Percentiles rank a stretch among this genome's conserved stretches.
phyloP scores from a whole-genome alignment of 2,113 vertebrate species.

The Mastomys coucha region DNA sequence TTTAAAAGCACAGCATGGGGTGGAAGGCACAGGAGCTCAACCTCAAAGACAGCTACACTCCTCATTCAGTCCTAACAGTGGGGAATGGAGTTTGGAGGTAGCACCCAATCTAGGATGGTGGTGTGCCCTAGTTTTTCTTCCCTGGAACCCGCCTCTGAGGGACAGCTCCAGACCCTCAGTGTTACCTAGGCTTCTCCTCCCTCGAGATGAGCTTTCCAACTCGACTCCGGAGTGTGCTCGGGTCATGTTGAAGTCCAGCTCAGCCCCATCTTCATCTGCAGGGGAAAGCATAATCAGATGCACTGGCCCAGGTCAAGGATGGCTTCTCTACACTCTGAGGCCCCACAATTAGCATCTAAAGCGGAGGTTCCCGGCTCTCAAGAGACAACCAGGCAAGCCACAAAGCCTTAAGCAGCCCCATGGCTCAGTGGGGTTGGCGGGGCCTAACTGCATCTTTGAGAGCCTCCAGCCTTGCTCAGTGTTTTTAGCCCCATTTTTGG shows the following conservation, averaged over 20 bases:
- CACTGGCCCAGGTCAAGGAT: accelerated
- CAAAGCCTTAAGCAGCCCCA: not conserved
- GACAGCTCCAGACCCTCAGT: accelerated
- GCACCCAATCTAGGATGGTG: not conserved
- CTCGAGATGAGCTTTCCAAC: conserved; percentile 72
- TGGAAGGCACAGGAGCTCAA: not conserved
- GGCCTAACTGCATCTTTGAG: not conserved
- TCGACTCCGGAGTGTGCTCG: conserved; percentile 54
- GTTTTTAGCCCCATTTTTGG: conserved; percentile 68
- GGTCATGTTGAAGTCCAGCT: conserved; percentile 83
- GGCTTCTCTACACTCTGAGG: not conserved
- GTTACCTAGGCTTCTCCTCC: conserved; percentile 87
- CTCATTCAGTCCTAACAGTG: not conserved
- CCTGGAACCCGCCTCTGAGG: not conserved
- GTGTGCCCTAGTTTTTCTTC: not conserved
- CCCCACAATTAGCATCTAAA: not conserved
- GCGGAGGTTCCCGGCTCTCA: not conserved
- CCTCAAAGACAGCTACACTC: not conserved
- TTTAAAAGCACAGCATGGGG: not conserved
- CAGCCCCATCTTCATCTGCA: conserved; percentile 80
- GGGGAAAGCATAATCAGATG: not conserved
- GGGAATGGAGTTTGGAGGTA: not conserved
- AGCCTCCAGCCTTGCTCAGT: not conserved
- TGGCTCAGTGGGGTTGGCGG: not conserved
- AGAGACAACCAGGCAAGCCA: not conserved